Percentiles rank a stretch among this genome's conserved stretches.
These are phyloP conservation scores for Tetranychus urticae DNA, from an alignment of 1,140 invertebrate genomes.

Conservation along the genomic window DNA sequence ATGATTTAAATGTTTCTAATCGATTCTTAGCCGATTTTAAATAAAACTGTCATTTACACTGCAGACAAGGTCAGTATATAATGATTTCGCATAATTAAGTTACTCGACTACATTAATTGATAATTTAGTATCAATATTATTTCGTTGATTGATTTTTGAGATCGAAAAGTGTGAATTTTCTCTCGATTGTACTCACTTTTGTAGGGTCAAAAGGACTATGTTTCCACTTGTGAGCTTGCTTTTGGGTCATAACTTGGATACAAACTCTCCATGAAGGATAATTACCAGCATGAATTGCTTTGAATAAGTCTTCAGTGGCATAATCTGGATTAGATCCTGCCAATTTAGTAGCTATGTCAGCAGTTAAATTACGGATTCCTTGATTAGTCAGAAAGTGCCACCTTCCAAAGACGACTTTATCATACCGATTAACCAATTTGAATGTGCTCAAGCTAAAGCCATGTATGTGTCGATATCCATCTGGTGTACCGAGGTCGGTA, in stretches of 20 bases:
- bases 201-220: constrained; percentile 82
- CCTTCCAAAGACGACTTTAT: constrained; percentile 58
- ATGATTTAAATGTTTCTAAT: no score
- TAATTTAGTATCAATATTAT: no score
- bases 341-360: constrained; percentile 18
- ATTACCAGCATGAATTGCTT: constrained; percentile 53
- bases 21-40: no score
- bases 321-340: constrained; percentile 61
- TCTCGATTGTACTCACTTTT: constrained; percentile 27
- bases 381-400: constrained; percentile 70
- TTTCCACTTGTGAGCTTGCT: constrained; percentile 30
- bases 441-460: constrained; percentile 89
- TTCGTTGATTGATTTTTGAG: no score
- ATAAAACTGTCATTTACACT: no score
- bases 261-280: constrained; percentile 55
- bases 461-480: constrained; percentile 77
- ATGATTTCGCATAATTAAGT: background rate
- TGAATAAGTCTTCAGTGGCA: constrained; percentile 58
- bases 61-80: background rate
- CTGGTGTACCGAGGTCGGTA: constrained; percentile 69
- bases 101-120: background rate
- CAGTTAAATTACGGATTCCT: constrained; percentile 56
- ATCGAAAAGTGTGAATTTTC: constrained; percentile 9
- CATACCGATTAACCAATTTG: constrained; percentile 58
- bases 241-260: constrained; percentile 34